These are phyloP conservation scores for Trididemnum nubilum DNA, from an alignment of 23 tunicate genomes.

Conservation along the genomic window DNA sequence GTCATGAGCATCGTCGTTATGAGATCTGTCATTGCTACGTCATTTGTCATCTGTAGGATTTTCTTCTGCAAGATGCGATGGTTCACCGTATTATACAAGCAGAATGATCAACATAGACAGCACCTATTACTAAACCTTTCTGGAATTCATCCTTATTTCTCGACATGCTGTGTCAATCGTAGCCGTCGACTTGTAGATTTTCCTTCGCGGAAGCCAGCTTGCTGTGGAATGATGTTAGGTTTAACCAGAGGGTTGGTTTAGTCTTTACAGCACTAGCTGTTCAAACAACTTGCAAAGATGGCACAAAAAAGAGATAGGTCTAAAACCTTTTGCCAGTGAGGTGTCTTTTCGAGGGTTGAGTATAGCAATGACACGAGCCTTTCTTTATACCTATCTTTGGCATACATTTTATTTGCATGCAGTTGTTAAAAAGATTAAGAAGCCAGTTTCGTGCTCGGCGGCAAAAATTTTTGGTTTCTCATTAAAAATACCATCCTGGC, in stretches of 20 bases:
- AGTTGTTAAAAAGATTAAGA: no score
- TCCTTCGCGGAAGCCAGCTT: not conserved
- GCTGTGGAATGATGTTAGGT: not conserved
- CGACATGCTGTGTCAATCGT: not conserved
- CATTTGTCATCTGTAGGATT: not conserved
- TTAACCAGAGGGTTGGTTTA: not conserved
- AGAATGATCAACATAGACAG: not conserved
- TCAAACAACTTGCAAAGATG: not conserved
- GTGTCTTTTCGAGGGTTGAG: no score
- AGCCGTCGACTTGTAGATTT: not conserved
- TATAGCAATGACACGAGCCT: no score
- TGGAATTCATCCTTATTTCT: not conserved
- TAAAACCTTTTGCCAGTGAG: not conserved
- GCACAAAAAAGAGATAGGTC: constrained; percentile 13
- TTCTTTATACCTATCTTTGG: no score
- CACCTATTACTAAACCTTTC: not conserved
- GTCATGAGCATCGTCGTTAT: not conserved
- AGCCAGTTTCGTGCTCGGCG: no score
- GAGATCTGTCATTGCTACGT: not conserved
- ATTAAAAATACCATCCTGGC: no score
- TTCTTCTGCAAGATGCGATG: not conserved
- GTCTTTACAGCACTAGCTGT: no score
- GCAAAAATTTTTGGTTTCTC: no score
- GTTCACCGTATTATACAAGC: not conserved
- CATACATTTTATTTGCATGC: no score